These are phyloP conservation scores for Mus spicilegus DNA, from an alignment of 2,113 vertebrate genomes.

Conservation along the genomic window DNA sequence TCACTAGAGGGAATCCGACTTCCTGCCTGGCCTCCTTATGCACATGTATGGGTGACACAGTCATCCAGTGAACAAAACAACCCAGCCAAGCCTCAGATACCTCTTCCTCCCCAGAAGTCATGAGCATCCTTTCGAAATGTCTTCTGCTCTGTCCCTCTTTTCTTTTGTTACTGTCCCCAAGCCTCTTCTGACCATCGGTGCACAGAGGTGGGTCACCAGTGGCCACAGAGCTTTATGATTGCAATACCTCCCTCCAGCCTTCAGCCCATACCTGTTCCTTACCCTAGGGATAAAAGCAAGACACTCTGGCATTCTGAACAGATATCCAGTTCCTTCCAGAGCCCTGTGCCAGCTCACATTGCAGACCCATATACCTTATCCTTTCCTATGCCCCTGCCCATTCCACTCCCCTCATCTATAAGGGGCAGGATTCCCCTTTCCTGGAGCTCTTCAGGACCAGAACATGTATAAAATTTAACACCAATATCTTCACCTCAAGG, in stretches of 20 bases:
- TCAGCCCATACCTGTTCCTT: neutral
- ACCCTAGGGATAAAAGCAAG: neutral
- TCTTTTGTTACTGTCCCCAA: neutral
- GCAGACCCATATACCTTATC: neutral
- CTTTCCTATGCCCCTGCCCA: neutral
- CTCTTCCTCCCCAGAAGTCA: neutral
- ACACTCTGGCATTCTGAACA: neutral
- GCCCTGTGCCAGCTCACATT: neutral
- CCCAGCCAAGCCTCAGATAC: neutral
- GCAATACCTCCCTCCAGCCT: neutral
- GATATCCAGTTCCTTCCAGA: rapidly evolving
- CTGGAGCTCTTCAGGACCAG: neutral
- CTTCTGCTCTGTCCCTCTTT: neutral
- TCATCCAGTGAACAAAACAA: neutral
- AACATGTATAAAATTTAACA: rapidly evolving
- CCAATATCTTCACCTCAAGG: neutral
- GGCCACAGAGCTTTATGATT: neutral
- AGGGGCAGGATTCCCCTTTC: neutral
- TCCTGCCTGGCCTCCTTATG: neutral
- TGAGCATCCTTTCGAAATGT: neutral
- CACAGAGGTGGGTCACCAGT: rapidly evolving
- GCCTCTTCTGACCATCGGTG: too few relatives aligned
- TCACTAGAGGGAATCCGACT: neutral
- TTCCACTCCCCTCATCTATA: neutral
- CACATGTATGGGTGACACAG: neutral